A percentile compares a stretch with the other conserved stretches of the same genome.
phyloP scores from a whole-genome alignment of 2,888 invertebrate species.

The Ramazzottius varieornatus region DNA sequence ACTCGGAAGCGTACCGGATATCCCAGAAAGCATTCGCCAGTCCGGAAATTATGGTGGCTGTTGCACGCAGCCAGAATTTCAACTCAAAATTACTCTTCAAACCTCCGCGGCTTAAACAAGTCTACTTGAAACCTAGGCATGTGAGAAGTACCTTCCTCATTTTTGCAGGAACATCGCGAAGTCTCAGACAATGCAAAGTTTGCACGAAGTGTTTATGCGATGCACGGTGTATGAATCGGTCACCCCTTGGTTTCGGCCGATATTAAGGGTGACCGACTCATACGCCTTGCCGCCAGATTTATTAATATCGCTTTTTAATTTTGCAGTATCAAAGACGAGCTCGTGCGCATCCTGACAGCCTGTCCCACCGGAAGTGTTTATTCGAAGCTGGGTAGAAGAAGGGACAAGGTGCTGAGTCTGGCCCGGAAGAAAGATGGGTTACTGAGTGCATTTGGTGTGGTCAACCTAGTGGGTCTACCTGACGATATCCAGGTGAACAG shows the following conservation, averaged over 20 bases:
- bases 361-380: neutral
- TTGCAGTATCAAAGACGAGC: neutral
- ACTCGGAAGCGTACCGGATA: neutral
- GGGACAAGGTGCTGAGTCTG: neutral
- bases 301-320: too few relatives aligned
- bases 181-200: too few relatives aligned
- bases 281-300: too few relatives aligned
- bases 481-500: neutral
- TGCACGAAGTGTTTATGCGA: too few relatives aligned
- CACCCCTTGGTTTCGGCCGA: too few relatives aligned
- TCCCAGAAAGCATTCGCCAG: neutral
- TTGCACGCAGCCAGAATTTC: neutral
- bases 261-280: too few relatives aligned
- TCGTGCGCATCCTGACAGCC: neutral
- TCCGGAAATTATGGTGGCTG: neutral
- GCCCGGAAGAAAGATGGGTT: neutral
- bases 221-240: too few relatives aligned
- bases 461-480: neutral
- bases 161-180: too few relatives aligned
- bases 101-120: neutral
- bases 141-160: too few relatives aligned
- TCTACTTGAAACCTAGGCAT: neutral
- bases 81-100: neutral
- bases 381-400: neutral
- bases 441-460: neutral